phyloP scores from a whole-genome alignment of 2,113 vertebrate genomes.

The Harpagus bidentatus region DNA sequence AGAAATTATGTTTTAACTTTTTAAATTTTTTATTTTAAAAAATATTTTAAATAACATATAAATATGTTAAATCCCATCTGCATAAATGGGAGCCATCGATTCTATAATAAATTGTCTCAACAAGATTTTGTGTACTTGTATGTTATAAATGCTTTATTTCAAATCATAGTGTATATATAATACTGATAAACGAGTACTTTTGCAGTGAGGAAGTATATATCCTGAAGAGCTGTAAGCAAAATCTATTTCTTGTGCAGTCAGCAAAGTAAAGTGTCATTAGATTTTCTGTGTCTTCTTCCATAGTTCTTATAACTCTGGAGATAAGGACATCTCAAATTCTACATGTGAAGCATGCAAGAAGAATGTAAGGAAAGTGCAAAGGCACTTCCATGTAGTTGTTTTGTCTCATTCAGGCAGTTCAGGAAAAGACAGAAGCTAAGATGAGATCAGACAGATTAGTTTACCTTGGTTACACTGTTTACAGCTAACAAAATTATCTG shows the following conservation, averaged over 20 bases:
- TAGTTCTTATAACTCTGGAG: not conserved
- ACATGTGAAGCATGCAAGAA: not conserved
- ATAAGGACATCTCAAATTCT: not conserved
- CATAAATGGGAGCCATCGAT: not conserved
- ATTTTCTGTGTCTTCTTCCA: not conserved
- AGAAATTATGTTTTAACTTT: not conserved
- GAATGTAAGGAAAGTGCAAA: not conserved
- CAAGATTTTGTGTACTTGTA: not conserved
- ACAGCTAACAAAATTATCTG: not conserved
- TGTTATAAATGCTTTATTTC: not conserved
- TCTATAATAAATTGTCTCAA: not conserved
- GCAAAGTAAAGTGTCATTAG: not conserved
- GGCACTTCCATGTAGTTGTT: not conserved
- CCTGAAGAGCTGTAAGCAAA: not conserved
- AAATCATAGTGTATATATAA: not conserved
- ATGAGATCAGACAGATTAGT: not conserved
- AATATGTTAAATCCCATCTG: not conserved
- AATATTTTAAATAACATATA: not conserved
- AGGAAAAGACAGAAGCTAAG: not conserved
- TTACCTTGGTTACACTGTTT: not conserved
- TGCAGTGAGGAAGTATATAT: not conserved
- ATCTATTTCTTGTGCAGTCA: not conserved
- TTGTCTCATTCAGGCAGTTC: not conserved
- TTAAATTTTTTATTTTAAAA: not conserved
- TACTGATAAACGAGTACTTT: not conserved